Conservation (phyloP, 2,888 invertebrate species). For the Luperina testacea region DNA sequence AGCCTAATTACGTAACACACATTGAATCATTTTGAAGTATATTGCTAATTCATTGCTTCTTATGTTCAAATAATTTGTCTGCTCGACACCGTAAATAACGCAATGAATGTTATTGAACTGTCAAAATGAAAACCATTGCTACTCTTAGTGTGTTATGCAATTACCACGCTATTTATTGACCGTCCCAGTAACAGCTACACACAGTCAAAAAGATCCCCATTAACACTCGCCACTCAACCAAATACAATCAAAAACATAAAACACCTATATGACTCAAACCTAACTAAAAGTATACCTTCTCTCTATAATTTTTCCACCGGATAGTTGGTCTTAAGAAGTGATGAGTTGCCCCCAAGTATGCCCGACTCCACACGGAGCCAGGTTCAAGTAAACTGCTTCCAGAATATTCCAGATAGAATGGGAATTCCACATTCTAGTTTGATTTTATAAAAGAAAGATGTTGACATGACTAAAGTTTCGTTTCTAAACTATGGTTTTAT, state of each 20-base stretch:
- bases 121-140: neutral
- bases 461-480: conserved; percentile 21
- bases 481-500: conserved; percentile 21
- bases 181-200: neutral
- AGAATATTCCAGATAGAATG: conserved; percentile 61
- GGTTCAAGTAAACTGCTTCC: conserved; percentile 62
- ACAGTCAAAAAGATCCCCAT: neutral
- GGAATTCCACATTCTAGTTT: conserved; percentile 49
- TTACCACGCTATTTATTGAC: neutral
- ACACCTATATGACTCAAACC: conserved; percentile 1
- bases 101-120: neutral
- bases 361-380: conserved; percentile 60
- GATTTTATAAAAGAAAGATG: conserved; percentile 43
- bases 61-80: neutral
- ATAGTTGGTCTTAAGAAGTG: conserved; percentile 73
- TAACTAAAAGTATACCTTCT: conserved; percentile 7
- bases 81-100: neutral
- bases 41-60: neutral
- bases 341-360: conserved; percentile 70
- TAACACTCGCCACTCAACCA: neutral
- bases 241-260: conserved; percentile 11
- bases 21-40: neutral
- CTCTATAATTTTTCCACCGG: conserved; percentile 65
- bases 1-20: neutral
- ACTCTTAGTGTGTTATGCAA: neutral